phyloP scores from a whole-genome alignment of 2,113 vertebrate species.

The Spea multiplicata region DNA sequence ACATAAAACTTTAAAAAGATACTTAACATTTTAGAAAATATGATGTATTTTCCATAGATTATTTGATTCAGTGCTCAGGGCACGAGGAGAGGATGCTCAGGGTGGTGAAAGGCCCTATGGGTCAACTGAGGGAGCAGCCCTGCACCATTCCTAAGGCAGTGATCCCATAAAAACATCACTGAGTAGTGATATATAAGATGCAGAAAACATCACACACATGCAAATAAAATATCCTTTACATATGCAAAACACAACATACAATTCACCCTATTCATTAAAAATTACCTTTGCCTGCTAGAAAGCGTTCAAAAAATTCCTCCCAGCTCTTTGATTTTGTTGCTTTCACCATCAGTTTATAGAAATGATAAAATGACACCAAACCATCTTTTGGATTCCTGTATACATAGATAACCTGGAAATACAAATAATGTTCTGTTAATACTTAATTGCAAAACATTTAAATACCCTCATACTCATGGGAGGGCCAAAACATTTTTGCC shows the following conservation, averaged over 20 bases:
- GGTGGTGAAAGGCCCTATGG: neutral
- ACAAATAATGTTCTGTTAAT: neutral
- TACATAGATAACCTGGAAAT: slow-evolving; percentile 65
- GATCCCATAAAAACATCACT: too few relatives aligned
- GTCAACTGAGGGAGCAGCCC: too few relatives aligned
- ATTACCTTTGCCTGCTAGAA: slow-evolving; percentile 61
- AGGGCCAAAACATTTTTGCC: too few relatives aligned
- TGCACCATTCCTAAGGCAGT: too few relatives aligned
- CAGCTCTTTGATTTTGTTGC: slow-evolving; percentile 55
- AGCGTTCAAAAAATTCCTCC: slow-evolving; percentile 60
- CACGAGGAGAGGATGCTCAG: too few relatives aligned
- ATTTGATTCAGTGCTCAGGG: too few relatives aligned
- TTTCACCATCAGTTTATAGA: neutral
- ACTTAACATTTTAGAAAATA: too few relatives aligned
- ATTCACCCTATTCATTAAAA: neutral
- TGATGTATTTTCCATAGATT: too few relatives aligned
- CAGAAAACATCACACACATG: neutral
- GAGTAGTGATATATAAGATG: too few relatives aligned
- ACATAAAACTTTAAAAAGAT: too few relatives aligned
- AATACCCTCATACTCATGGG: too few relatives aligned
- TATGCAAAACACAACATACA: neutral
- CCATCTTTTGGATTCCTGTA: slow-evolving; percentile 72
- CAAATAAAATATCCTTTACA: neutral
- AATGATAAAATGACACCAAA: slow-evolving; percentile 66
- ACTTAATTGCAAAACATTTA: too few relatives aligned